Evolutionary conservation across 2,113 vertebrate genomes (phyloP).

Genomic region (Hemichromis elongatus): DNA sequence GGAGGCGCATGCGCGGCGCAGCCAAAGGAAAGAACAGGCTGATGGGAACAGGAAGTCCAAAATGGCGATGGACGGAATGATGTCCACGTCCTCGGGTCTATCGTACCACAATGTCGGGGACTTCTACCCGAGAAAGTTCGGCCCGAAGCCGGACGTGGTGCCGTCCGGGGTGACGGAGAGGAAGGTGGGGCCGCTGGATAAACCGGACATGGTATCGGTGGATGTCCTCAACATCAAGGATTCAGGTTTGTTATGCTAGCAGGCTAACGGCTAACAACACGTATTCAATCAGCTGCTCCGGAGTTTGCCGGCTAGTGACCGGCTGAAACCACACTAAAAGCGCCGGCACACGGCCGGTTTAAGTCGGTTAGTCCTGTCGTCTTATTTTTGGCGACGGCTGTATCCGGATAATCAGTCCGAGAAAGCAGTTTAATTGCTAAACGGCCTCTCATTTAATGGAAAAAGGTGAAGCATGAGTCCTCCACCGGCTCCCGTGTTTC

Average conservation of each 20-base stretch:
- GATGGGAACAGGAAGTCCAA: slow-evolving; percentile 40
- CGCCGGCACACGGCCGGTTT: not conserved
- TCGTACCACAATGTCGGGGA: slow-evolving; percentile 67
- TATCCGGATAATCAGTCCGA: not conserved
- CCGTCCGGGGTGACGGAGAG: slow-evolving; percentile 77
- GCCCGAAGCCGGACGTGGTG: slow-evolving; percentile 78
- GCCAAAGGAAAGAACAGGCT: not conserved
- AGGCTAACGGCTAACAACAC: slow-evolving; percentile 38
- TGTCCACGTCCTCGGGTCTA: slow-evolving; percentile 73
- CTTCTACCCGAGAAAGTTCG: slow-evolving; percentile 75
- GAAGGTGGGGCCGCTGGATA: slow-evolving; percentile 69
- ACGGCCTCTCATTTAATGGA: not conserved
- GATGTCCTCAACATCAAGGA: slow-evolving; percentile 72
- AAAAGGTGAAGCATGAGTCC: not conserved
- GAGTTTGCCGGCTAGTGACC: too few relatives aligned
- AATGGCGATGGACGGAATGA: slow-evolving; percentile 69
- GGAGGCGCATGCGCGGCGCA: not conserved
- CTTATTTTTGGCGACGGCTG: rapidly evolving
- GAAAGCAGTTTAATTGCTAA: not conserved
- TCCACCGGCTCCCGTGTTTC: rapidly evolving
- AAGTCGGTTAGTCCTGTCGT: too few relatives aligned
- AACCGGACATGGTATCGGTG: slow-evolving; percentile 77
- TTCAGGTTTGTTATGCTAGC: slow-evolving; percentile 72
- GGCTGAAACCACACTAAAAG: not conserved
- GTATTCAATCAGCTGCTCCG: not conserved